phyloP scores from a whole-genome alignment of 2,888 invertebrate species.

The Prenolepis imparis region DNA sequence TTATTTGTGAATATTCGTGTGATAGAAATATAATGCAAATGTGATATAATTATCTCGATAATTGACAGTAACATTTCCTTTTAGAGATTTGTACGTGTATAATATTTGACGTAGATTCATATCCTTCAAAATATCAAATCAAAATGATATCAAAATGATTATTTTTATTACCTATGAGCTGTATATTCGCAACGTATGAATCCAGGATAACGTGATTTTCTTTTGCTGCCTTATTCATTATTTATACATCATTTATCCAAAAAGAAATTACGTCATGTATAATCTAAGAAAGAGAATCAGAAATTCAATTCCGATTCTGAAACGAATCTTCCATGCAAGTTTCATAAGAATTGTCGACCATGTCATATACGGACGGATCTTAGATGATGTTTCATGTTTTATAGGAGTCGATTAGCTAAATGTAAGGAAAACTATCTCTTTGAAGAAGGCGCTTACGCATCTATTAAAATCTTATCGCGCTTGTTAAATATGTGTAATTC shows the following conservation, averaged over 20 bases:
- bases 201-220: not conserved
- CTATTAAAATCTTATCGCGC: not conserved
- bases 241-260: not conserved
- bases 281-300: slow-evolving; percentile 21
- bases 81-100: not conserved
- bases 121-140: not conserved
- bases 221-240: not conserved
- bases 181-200: not conserved
- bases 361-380: not conserved
- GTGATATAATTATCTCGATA: not conserved
- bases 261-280: not conserved
- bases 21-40: not conserved
- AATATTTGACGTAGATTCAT: not conserved
- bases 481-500: not conserved
- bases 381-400: not conserved
- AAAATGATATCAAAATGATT: too few species aligned
- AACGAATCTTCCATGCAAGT: not conserved
- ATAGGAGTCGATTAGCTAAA: not conserved
- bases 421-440: too few species aligned
- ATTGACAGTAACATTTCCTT: not conserved
- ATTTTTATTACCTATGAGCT: not conserved
- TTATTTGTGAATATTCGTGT: not conserved
- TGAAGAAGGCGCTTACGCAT: not conserved
- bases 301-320: not conserved
- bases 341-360: not conserved